A percentile compares a stretch with the other conserved stretches of the same genome.
These are phyloP conservation scores for Candoia aspera DNA, from an alignment of 2,113 vertebrate species.

Conservation along the genomic window DNA sequence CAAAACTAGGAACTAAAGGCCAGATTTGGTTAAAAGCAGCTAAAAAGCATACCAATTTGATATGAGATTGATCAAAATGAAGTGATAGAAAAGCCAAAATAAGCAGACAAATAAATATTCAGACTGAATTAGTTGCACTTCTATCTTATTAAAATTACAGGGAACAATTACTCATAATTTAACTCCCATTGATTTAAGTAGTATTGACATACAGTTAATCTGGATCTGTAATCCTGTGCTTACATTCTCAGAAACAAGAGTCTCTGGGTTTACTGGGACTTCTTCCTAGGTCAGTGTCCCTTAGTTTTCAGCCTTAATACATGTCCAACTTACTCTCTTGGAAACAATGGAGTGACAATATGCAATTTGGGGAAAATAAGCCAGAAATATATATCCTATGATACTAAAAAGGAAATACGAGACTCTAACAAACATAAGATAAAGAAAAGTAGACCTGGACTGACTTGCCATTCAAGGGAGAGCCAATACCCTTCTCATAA, in stretches of 20 bases:
- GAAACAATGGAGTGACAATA: not conserved
- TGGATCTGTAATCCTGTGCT: not conserved
- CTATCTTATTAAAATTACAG: not conserved
- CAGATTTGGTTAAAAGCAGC: not conserved
- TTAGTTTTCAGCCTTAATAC: not conserved
- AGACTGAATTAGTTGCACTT: not conserved
- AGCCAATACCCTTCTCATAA: not conserved
- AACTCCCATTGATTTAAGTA: not conserved
- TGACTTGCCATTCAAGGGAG: too few relatives aligned
- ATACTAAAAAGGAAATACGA: not conserved
- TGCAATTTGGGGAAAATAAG: not conserved
- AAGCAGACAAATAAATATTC: too few relatives aligned
- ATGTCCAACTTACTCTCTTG: not conserved
- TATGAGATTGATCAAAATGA: too few relatives aligned
- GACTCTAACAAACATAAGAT: not conserved
- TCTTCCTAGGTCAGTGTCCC: not conserved
- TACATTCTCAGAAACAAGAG: not conserved
- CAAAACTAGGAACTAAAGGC: too few relatives aligned
- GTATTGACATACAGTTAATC: not conserved
- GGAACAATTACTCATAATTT: not conserved
- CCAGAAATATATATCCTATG: not conserved
- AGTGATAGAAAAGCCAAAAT: too few relatives aligned
- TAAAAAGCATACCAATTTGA: too few relatives aligned
- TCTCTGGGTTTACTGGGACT: not conserved
- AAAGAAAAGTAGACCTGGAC: not conserved